Base-by-base conservation (phyloP, 2,797 vertebrate genomes). In the Dryobates pubescens region DNA sequence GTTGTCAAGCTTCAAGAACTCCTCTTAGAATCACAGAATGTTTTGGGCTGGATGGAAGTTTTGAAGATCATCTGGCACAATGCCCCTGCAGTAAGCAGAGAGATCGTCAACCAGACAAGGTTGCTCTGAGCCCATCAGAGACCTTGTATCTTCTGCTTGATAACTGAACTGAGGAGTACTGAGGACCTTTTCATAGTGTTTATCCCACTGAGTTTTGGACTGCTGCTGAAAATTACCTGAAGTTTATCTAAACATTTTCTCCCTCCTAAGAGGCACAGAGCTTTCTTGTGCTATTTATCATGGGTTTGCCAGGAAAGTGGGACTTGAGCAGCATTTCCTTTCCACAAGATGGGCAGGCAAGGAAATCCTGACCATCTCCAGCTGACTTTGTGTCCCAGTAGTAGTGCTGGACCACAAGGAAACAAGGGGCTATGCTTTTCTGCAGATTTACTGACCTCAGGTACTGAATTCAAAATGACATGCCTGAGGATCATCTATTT, bases 381-480 rank as follows among this genome's bases (percentile, higher is more conserved):
- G 9, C 3, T 11, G 72, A 14, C 32, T 38, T 43, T 43, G 7
- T 23, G 17, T 43, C 54, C 43, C 1, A 1, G 23, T 45, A 1
- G 23, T 45, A 22, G 23, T 59, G 20, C 45, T 72, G 56, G 63
- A 34, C 49, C 18, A 9, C 4, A 38, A 71, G 56, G 6, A 79
- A 58, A 65, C 9, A 7, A 13, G 6, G 54, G 18, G 29, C 41
- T 70, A 19, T 4, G 15, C 19, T 74, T 26, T 70, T 9, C 43
- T 62, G 30, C 68, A 74, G 17, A 43, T 71, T 54, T 36, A 58
- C 36, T 43, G 49, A 36, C 43, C 57, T 58, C 18, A 43, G 29
- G 12, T 63, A 47, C 58, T 0, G 0, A 58, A 16, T 78, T 71
- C 36, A 58, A 71, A 74, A 43, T 43, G 0, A 32, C 2, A 4